Evolutionary conservation across 2,797 vertebrate genomes (phyloP).

Genomic region (Chloroceryle inda): DNA sequence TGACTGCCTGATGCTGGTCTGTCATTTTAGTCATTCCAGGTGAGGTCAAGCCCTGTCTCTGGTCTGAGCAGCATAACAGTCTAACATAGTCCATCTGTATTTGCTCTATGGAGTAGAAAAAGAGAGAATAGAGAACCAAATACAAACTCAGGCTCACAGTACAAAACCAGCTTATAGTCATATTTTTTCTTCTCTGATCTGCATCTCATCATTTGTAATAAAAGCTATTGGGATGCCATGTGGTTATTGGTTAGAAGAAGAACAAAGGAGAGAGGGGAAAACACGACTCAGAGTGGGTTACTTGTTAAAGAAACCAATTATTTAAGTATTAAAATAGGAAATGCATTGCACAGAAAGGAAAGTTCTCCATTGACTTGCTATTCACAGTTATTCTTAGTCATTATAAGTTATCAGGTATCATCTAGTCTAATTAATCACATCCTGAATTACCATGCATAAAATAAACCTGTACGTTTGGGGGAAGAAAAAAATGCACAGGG

Average conservation of each 20-base stretch:
- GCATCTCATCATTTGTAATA: background rate
- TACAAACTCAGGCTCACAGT: background rate
- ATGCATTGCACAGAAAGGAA: background rate
- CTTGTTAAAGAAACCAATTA: constrained; percentile 12
- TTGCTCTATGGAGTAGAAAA: background rate
- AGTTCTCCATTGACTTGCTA: background rate
- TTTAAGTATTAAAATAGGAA: constrained; percentile 27
- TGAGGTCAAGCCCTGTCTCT: background rate
- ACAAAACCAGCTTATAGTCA: background rate
- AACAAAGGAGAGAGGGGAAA: background rate
- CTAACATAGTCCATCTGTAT: background rate
- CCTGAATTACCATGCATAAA: background rate
- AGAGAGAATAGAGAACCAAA: background rate
- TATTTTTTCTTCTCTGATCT: background rate
- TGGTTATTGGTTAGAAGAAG: background rate
- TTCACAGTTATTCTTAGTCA: background rate
- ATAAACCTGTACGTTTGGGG: background rate
- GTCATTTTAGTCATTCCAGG: background rate
- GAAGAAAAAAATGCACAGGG: background rate
- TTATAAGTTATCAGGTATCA: background rate
- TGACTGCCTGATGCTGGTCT: background rate
- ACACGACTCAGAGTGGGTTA: background rate
- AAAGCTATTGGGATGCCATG: background rate
- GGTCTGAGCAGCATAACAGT: background rate
- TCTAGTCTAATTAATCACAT: background rate